These are phyloP conservation scores for Strongylocentrotus purpuratus DNA, from an alignment of 35 echinoderm and acorn worm species.

Conservation along the genomic window DNA sequence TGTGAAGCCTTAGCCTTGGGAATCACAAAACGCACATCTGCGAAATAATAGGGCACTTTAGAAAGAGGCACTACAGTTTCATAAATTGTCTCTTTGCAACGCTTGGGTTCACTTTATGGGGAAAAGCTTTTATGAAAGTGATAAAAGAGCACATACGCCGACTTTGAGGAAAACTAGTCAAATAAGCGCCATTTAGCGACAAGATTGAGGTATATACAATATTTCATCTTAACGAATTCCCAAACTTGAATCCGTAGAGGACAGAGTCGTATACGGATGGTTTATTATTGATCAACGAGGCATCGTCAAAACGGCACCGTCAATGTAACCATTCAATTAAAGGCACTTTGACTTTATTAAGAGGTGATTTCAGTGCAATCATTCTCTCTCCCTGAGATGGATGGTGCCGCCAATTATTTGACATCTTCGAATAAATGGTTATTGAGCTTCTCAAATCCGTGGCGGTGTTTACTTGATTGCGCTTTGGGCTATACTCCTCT, in stretches of 20 bases:
- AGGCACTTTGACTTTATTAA: neutral
- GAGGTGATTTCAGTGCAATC: neutral
- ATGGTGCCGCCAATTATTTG: neutral
- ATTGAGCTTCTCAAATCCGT: neutral
- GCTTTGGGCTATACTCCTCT: neutral
- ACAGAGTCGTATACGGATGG: neutral
- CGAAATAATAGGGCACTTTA: neutral
- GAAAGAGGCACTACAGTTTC: neutral
- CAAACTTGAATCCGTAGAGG: neutral
- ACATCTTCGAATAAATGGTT: neutral
- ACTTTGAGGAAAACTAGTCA: neutral
- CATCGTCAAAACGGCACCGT: neutral
- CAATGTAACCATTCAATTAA: neutral
- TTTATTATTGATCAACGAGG: neutral
- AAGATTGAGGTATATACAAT: neutral
- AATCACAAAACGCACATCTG: too few species aligned
- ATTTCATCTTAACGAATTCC: neutral
- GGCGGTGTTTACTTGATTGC: neutral
- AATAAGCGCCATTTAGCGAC: neutral
- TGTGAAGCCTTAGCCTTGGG: too few species aligned
- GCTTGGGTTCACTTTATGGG: neutral
- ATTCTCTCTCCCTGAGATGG: neutral
- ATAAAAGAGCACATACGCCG: neutral
- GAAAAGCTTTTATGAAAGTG: neutral
- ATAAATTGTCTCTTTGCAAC: neutral